Conservation (phyloP, 1,140 invertebrate genomes). For the Capitella teleta region DNA sequence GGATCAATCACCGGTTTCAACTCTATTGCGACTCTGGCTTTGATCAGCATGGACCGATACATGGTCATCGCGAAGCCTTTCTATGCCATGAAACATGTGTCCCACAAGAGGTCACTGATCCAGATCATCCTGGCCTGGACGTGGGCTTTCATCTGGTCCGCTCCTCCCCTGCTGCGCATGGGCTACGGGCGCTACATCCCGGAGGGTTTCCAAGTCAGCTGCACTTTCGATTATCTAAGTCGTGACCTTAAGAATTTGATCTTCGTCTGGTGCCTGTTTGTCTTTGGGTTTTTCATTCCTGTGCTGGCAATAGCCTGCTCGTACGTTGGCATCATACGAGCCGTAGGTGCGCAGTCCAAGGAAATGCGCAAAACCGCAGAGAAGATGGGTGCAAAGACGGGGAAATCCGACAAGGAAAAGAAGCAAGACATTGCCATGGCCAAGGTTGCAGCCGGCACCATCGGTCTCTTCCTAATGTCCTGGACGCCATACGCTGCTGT, state of each 20-base stretch:
- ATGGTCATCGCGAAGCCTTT: conserved; percentile 62
- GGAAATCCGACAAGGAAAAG: no score
- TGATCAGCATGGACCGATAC: conserved; percentile 71
- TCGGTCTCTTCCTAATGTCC: no score
- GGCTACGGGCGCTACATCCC: conserved; percentile 12
- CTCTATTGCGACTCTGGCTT: no score
- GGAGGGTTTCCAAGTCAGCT: conserved; percentile 12
- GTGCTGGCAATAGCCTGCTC: no score
- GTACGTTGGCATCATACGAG: no score
- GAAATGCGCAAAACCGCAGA: no score
- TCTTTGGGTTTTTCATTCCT: conserved; percentile 5
- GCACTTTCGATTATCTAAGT: conserved; percentile 14
- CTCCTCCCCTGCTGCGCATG: conserved; percentile 4
- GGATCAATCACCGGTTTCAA: no score
- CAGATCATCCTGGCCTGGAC: conserved; percentile 48
- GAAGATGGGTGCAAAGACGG: no score
- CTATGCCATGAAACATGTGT: conserved; percentile 40
- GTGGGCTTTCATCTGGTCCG: conserved; percentile 6
- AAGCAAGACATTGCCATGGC: no score
- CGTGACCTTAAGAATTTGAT: conserved; percentile 4
- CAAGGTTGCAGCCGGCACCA: no score
- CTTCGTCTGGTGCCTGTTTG: conserved; percentile 10
- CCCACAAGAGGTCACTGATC: conserved; percentile 53
- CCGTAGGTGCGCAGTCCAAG: no score
- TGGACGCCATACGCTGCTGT: no score